Base-by-base conservation (phyloP, 1,140 invertebrate genomes). In the Acromyrmex echinatior region DNA sequence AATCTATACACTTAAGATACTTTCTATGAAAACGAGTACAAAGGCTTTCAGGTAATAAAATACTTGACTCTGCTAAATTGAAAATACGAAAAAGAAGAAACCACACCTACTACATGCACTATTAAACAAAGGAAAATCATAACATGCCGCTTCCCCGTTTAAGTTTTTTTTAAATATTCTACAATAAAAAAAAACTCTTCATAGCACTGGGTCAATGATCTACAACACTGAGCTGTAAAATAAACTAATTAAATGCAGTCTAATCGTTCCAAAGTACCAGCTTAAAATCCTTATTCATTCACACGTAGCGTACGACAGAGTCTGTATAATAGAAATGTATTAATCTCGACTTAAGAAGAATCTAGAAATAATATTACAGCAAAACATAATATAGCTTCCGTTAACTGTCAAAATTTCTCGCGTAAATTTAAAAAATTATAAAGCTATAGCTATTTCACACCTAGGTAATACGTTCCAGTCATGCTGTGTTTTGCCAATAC, bases 211-310 rank as follows among this genome's bases (percentile, higher is more conserved):
- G 14, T 62, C 77, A 56, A 81, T 45, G 39, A 62, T 28, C 25
- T 49, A 63, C 21, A 88, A 39, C 35, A 39, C 35, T 51, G 14
- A 86, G 18, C 58, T 73, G 53, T 82, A 65, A 76, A 88, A 86
- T 68, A 85, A 90, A 68, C 88, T 88, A 88, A 76, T 81, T 53
- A 76, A 86, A 81, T 86, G 80, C 88, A 88, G 70, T 84, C 76
- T 65, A 88, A 63, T 82, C 6, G 16, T 39, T 82, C 74, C 16
- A 74, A 25, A 82, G 68, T 73, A 82, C 25, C 25, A 74, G 35
- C 25, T 82, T 60, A 60, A 82, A 73, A 18, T 39, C 53, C n/a
- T 14, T 82, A 45, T 49, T 3, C 66, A 39, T 65, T 0, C 31
- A 16, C 18, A 79, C 21, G 4, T 45, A 45, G 16, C 16, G 6